Conservation (phyloP, 2,888 invertebrate genomes). For the Dynastes maya region DNA sequence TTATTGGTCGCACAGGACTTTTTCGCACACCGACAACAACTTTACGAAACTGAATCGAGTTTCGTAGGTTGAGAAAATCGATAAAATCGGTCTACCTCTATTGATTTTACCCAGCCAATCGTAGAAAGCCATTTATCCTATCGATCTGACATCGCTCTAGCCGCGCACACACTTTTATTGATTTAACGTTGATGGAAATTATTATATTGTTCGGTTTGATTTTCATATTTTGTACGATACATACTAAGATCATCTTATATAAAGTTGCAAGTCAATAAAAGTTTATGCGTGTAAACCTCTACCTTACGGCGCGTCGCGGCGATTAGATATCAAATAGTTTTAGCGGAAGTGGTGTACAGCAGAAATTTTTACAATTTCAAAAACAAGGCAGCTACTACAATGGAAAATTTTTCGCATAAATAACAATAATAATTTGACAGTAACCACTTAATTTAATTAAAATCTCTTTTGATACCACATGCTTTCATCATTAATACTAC, state of each 20-base stretch:
- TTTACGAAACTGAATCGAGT: conserved; percentile 43
- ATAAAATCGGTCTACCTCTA: conserved; percentile 80
- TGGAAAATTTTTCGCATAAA: too few species aligned
- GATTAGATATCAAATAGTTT: too few species aligned
- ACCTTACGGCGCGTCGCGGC: too few species aligned
- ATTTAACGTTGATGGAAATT: conserved; percentile 56
- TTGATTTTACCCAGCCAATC: conserved; percentile 81
- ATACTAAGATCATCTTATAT: conserved; percentile 8
- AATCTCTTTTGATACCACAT: too few species aligned
- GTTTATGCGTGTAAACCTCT: conserved; percentile 40
- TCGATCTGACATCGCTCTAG: conserved; percentile 75
- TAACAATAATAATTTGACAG: too few species aligned
- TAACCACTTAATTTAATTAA: too few species aligned
- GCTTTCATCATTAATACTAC: too few species aligned
- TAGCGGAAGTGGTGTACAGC: too few species aligned
- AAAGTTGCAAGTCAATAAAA: too few species aligned
- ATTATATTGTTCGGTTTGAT: conserved; percentile 49
- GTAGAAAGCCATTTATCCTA: conserved; percentile 85
- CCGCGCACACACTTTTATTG: conserved; percentile 60
- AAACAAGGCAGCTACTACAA: too few species aligned
- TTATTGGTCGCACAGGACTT: conserved; percentile 9
- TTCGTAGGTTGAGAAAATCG: conserved; percentile 74
- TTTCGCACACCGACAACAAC: conserved; percentile 43
- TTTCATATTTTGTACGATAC: conserved; percentile 31
- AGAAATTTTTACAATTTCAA: too few species aligned